Evolutionary conservation across 2,113 vertebrate species (phyloP), one percentile per base, ranked within the genome.

Genomic region (Crotalus tigris): DNA sequence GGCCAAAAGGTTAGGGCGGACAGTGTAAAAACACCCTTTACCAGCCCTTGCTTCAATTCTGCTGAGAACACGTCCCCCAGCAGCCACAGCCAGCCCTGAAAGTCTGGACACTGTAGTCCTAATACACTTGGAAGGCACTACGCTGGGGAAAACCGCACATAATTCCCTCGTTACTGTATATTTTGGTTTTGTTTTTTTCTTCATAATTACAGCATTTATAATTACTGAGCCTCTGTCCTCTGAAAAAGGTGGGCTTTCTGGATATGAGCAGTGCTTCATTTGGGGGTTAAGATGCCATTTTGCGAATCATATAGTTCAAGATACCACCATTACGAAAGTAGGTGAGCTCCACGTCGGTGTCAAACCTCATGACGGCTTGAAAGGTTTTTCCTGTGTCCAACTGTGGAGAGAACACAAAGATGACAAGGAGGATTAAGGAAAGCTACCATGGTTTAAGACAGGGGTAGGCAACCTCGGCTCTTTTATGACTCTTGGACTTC

Each of bases 251-350:
- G 88, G 92, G 88, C 64, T 95, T 95, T 95, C 93, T 92, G 90
- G 87, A 58, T 0, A 0, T 29, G 86, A 86, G 88, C 29, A 93
- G 94, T 17, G n/a, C 81, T 6, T 88, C 29, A 44, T 92, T 89
- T 54, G 87, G 90, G 24, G 11, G 93, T 95, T 96, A 95, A 55
- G 95, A 96, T 54, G 97, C 97, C 99, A 99, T 99, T 97, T 99
- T 99, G 95, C 98, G 99, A 96, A 99, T 99, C 99, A 99, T 99
- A 97, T 99, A 99, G 98, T 99, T 99, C 93, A 99, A 98, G 97
- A 99, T 99, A 88, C 99, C 99, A 0, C 99, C 99, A 0, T 99
- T 98, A 93, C 75, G 98, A 98, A 99, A 99, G 33, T 99, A 99
- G 0, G 98, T 96, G 93, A 99, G 98, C 95, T 99, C 99, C 97